Evolutionary conservation across 2,113 vertebrate genomes (phyloP), one percentile per base, ranked within the genome.

Genomic region (Gobius niger): DNA sequence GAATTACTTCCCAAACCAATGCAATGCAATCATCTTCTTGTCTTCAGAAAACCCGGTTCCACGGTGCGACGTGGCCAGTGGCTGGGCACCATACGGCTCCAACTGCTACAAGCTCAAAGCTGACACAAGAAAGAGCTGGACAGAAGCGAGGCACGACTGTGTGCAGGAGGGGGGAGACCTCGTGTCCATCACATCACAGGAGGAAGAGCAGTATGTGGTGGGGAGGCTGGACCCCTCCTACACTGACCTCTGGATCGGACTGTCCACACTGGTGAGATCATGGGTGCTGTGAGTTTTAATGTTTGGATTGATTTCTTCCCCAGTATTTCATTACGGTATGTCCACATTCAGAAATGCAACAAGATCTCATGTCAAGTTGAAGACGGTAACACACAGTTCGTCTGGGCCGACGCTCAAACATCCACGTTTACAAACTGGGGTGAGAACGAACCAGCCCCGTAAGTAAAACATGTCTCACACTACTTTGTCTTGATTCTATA

Each of bases 251-350:
- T 94, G 93, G 93, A 89, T 93, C 3, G 93, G 93, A 0, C 75
- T 83, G n/a, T 92, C 92, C 66, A 93, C 90, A 2, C 73, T 93
- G 89, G 93, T 94, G 82, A 87, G 82, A 50, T n/a, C n/a, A n/a
- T 15, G 24, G 9, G 41, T 63, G 15, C n/a, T 44, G 15, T 18
- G 24, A 44, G 7, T n/a, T 42, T 44, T 16, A 44, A 18, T 4
- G 16, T 40, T 40, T 13, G 54, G 11, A 6, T 41, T 59, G 3
- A 14, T 40, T 59, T 19, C 5, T 5, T 15, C 24, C 24, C 24
- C 24, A 34, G 13, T 42, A 16, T 44, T 40, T 3, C n/a, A 6
- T 63, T 16, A 78, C 8, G 9, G 15, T 54, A 47, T 42, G 3
- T 47, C 77, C 62, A 72, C 0, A 77, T 72, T 14, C 76, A 93